These are phyloP conservation scores for Chaetorhynchus papuensis DNA, from an alignment of 2,113 vertebrate genomes.

Conservation along the genomic window DNA sequence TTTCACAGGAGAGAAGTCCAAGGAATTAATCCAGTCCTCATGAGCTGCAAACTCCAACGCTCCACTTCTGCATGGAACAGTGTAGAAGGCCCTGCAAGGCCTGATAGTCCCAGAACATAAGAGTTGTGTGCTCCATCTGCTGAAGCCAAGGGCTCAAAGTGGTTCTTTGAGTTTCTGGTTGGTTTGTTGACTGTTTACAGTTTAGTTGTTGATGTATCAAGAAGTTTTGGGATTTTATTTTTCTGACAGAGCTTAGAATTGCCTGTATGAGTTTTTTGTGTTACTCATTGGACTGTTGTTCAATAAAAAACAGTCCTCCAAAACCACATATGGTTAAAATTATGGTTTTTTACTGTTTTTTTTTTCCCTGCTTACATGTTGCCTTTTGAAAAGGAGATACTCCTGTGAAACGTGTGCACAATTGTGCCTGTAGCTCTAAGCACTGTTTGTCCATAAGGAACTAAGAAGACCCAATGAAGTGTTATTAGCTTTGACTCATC, in stretches of 20 bases:
- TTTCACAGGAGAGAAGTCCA: background rate
- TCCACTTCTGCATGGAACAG: background rate
- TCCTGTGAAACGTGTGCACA: background rate
- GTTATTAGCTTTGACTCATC: background rate
- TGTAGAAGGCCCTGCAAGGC: background rate
- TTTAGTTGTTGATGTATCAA: background rate
- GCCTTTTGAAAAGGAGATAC: background rate
- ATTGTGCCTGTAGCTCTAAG: background rate
- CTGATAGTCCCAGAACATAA: background rate
- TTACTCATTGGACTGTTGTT: background rate
- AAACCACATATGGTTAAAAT: background rate
- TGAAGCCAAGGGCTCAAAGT: background rate
- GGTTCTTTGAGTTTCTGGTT: background rate
- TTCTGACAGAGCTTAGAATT: background rate
- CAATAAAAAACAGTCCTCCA: background rate
- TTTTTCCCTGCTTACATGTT: background rate
- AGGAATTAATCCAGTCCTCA: background rate
- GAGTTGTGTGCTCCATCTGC: background rate
- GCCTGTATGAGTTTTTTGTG: background rate
- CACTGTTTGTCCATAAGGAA: background rate
- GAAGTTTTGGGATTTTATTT: background rate
- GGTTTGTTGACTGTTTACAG: background rate
- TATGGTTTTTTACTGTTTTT: background rate
- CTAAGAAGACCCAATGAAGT: background rate
- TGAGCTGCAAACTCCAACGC: accelerated